These are phyloP conservation scores for Dermochelys coriacea DNA, from an alignment of 2,797 vertebrate species.

Conservation along the genomic window DNA sequence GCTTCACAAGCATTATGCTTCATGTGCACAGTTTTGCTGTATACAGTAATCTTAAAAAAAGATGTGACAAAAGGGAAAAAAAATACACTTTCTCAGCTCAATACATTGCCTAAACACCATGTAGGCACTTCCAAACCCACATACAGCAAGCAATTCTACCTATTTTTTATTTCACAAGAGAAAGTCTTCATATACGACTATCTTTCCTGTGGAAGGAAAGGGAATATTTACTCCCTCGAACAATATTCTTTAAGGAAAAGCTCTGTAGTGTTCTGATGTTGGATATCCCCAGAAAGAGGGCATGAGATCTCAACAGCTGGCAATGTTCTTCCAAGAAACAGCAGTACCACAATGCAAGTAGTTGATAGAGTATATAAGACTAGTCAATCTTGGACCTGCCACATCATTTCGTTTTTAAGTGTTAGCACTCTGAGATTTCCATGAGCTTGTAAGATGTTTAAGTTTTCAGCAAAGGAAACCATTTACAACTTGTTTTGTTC, in stretches of 20 bases:
- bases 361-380: slow-evolving; percentile 32
- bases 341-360: slow-evolving; percentile 42
- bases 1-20: not conserved
- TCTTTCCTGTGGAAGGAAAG: slow-evolving; percentile 37
- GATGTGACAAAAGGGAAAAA: not conserved
- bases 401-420: slow-evolving; percentile 58
- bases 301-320: slow-evolving; percentile 8
- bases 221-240: slow-evolving; percentile 46
- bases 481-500: slow-evolving; percentile 68
- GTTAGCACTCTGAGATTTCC: slow-evolving; percentile 46
- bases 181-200: slow-evolving; percentile 12
- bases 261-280: slow-evolving; percentile 35
- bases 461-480: slow-evolving; percentile 42
- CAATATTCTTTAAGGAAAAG: slow-evolving; percentile 18
- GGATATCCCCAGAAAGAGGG: slow-evolving; percentile 51
- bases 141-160: not conserved
- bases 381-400: slow-evolving; percentile 48
- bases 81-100: not conserved
- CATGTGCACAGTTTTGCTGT: not conserved
- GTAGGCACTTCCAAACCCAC: not conserved
- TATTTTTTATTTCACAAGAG: slow-evolving; percentile 43
- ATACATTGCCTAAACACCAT: not conserved
- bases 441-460: slow-evolving; percentile 62
- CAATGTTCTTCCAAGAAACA: slow-evolving; percentile 38
- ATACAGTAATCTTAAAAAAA: not conserved